Evolutionary conservation across 2,797 vertebrate genomes (phyloP), one percentile per base, ranked within the genome.

Genomic region (Myripristis murdjan): DNA sequence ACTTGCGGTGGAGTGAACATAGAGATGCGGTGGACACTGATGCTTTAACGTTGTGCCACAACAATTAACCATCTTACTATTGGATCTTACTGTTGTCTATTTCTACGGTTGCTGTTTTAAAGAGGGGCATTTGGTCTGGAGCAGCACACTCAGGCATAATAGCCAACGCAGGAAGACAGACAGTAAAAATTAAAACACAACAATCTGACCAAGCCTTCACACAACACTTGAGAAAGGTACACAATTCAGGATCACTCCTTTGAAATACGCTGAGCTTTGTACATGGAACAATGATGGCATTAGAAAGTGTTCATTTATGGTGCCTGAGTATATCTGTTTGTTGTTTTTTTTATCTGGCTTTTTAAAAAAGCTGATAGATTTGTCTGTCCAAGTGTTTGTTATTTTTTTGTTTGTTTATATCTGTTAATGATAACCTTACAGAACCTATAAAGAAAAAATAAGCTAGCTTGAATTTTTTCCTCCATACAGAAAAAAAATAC

Each of bases 361-460:
- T 91, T 90, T 75, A 28, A 87, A 89, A 91, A 91, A 91, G 87
- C 83, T 65, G 18, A 79, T 86, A 82, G 73, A 83, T 84, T 85
- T 91, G 85, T 92, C 55, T 90, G 91, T 92, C 79, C 64, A 78
- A 61, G 64, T 87, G 81, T 91, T 85, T 26, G 16, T 77, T 77
- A 57, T 80, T 73, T 75, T 82, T 62, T 88, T 87, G 75, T 87
- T 86, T 86, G 82, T 91, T 89, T 80, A 78, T 89, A 75, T 84
- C 75, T 87, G 76, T 90, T 85, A 75, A 85, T 82, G 78, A 91
- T 89, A 92, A 91, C 92, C 82, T 90, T 93, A 91, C 87, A 91
- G 91, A 94, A 92, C 91, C 91, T 93, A 93, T 92, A 90, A 90
- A 91, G 84, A 91, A 87, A 91, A 92, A 91, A 95, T 94, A 95